Base-by-base conservation (phyloP, 2,888 invertebrate species). In the Pseudanteris insignis region DNA sequence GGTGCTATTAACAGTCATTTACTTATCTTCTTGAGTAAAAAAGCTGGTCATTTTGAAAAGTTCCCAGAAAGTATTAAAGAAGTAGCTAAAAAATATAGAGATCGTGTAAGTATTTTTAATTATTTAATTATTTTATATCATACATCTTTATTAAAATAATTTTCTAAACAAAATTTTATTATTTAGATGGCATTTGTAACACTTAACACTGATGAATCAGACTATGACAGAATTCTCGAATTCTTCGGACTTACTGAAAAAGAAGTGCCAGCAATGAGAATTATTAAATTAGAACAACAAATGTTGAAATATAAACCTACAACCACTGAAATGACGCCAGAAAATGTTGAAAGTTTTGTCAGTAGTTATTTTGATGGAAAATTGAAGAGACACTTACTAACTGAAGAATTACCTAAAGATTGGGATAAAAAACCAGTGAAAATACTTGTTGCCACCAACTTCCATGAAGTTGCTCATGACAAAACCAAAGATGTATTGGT, bases 211-310 rank as follows among this genome's bases (percentile, higher is more conserved):
- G 95, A 93, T 75, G 92, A 95, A 77, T 92, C 94, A 77, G 98
- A 99, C 80, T 97, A 99, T 82, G 90, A 90, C 73, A 87, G 98
- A 76, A 98, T 99, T 81, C 85, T 99, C 79, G 99, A 99, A 83
- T 99, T 97, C 92, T 99, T 99, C 83, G 98, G 97, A 71, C 90
- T 98, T 88, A 92, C 91, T 83, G 91, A 92, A 81, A 91, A 92
- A n/a, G 94, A 94, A 78, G 87, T 91, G 8, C 95, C 95, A 5
- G 87, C 91, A 1, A 90, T 94, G 75, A 89, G 97, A 70, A 85
- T 99, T 66, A 98, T 99, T 81, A 91, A 90, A 66, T 84, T 99
- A 65, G 96, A 96, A 81, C 95, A 97, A 73, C 96, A 96, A 79
- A 96, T 97, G 96, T 90, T 92, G 77, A 97, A 97, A 81, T 99